Conservation (phyloP, 2,113 vertebrate species). For the Protobothrops mucrosquamatus region DNA sequence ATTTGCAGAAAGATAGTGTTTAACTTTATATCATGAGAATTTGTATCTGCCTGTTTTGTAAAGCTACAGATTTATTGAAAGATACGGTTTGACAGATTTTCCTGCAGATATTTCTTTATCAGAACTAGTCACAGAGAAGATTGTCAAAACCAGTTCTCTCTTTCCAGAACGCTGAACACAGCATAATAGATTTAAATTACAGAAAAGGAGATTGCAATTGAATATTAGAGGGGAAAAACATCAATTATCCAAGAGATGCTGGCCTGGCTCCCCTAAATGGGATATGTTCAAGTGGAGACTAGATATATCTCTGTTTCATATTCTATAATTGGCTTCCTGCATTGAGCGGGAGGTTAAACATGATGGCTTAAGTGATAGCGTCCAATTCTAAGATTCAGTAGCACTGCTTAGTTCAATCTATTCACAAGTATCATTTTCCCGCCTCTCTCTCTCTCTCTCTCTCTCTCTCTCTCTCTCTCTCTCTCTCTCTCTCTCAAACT, state of each 20-base stretch:
- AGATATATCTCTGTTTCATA: not conserved
- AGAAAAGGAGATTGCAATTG: not conserved
- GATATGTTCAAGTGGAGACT: not conserved
- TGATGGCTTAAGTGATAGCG: not conserved
- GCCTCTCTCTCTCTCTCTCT: not conserved
- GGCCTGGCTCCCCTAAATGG: not conserved
- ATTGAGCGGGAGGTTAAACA: not conserved
- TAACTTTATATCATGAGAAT: not conserved
- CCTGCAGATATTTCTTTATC: not conserved
- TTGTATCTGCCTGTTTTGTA: not conserved
- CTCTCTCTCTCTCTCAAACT: not conserved
- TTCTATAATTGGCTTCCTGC: not conserved
- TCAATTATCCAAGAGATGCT: not conserved
- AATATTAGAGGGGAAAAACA: not conserved
- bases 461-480: not conserved
- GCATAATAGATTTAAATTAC: not conserved
- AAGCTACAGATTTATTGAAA: not conserved
- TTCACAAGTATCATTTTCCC: not conserved
- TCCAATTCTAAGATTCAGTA: not conserved
- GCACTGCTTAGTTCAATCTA: not conserved
- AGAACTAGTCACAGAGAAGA: not conserved
- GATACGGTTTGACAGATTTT: not conserved
- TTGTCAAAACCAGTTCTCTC: not conserved
- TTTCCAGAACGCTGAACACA: not conserved
- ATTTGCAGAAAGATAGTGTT: not conserved